Base-by-base conservation (phyloP, 2,113 vertebrate genomes). In the Spea bombifrons region DNA sequence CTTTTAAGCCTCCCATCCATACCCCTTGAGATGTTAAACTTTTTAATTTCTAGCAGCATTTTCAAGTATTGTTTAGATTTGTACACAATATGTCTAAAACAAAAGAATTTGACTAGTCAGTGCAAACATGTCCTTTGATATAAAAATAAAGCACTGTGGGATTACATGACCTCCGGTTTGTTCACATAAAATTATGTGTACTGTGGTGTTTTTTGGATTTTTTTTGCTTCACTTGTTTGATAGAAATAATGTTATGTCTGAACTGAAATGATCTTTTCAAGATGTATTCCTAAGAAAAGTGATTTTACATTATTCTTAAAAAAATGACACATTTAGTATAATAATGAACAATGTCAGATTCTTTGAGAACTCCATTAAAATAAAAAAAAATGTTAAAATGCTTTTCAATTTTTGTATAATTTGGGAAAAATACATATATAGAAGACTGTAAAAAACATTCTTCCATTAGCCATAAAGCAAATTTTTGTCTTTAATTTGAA, bases 381-480 rank as follows among this genome's bases (percentile, higher is more conserved):
- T 76, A 55, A 57, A 75, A 76, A 75, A 76, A 76, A 45, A 69
- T 17, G 5, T 76, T 59, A 47, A 76, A 76, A 66, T 76, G 75
- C 47, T 53, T 76, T 70, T 16, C 3, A 69, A n/a, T 69, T 76
- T 68, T 76, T 49, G 45, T 70, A 69, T 76, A 69, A 76, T 76
- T 52, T 50, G 69, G 17, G 66, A 61, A 69, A 76, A 76, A 69
- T 69, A 76, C 61, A 76, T 76, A 76, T 69, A 76, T 76, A 5
- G 7, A 70, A 76, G 75, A 61, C 5, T 76, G 66, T 49, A 76
- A 57, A 76, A 69, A 67, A 44, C 67, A 61, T 76, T 76, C 75
- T 43, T 76, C 66, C 66, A 76, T 76, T 76, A 76, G 65, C 53
- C 61, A 53, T 67, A 59, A 30, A 66, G 17, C 63, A 53, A 75